Evolutionary conservation across 2,888 invertebrate species (phyloP).

Genomic region (Dryobotodes eremita): DNA sequence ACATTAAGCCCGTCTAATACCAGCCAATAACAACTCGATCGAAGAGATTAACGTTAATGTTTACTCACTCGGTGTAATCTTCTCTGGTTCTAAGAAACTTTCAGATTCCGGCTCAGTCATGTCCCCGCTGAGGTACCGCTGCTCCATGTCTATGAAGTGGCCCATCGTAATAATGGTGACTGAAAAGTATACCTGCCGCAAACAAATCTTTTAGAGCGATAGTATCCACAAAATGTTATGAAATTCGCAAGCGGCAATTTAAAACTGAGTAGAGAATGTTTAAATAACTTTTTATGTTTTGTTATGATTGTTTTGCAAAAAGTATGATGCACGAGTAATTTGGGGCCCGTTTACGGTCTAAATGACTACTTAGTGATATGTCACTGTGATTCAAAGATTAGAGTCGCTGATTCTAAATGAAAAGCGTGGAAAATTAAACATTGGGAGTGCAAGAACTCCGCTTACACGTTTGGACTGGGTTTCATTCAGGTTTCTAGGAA

Average conservation of each 20-base stretch:
- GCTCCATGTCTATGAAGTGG: slow-evolving; percentile 92
- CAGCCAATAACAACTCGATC: slow-evolving; percentile 10
- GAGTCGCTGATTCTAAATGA: neutral
- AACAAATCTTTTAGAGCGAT: slow-evolving; percentile 52
- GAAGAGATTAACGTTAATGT: slow-evolving; percentile 4
- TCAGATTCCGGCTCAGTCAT: slow-evolving; percentile 89
- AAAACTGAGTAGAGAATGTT: no score
- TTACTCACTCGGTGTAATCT: slow-evolving; percentile 88
- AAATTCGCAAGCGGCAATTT: neutral
- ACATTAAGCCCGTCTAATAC: slow-evolving; percentile 12
- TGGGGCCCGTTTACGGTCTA: neutral
- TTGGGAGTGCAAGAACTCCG: no score
- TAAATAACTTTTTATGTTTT: neutral
- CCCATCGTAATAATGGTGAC: slow-evolving; percentile 92
- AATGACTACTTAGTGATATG: neutral
- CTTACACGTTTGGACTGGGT: neutral
- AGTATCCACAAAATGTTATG: neutral
- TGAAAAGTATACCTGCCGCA: slow-evolving; percentile 92
- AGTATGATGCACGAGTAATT: neutral
- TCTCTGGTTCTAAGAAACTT: slow-evolving; percentile 91
- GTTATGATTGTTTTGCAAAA: neutral
- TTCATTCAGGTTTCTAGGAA: neutral
- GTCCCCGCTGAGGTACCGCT: slow-evolving; percentile 92
- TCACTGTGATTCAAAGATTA: neutral
- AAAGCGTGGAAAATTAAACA: neutral